Evolutionary conservation across 2,888 invertebrate genomes (phyloP).

Genomic region (Orthosia incerta): DNA sequence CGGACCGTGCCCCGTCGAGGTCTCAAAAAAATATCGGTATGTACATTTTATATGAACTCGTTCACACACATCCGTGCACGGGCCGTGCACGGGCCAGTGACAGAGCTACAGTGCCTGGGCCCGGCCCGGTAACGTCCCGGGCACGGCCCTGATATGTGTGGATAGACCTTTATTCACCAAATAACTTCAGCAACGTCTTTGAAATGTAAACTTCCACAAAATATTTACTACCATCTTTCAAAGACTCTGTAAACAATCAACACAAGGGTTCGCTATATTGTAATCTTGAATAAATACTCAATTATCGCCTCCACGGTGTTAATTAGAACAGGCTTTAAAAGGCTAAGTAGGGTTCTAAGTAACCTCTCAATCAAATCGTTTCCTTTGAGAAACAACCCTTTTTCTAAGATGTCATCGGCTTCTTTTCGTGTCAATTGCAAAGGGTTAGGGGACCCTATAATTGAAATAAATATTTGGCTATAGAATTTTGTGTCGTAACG

Average conservation of each 20-base stretch:
- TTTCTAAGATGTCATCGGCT: constrained; percentile 84
- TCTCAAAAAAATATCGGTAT: no score
- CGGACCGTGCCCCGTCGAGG: no score
- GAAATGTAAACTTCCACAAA: constrained; percentile 1
- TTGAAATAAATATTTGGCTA: constrained; percentile 89
- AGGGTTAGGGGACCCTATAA: constrained; percentile 71
- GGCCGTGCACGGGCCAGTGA: no score
- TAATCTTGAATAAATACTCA: constrained; percentile 74
- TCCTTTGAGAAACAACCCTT: constrained; percentile 80
- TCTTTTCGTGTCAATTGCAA: constrained; percentile 86
- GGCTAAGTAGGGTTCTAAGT: constrained; percentile 78
- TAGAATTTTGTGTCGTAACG: constrained; percentile 82
- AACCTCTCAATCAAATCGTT: constrained; percentile 81
- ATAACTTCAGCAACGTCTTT: not conserved
- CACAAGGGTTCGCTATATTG: constrained; percentile 50
- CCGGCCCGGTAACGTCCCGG: no score
- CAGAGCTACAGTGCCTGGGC: no score
- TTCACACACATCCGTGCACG: no score
- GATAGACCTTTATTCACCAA: no score
- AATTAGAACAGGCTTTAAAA: constrained; percentile 82
- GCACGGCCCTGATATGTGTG: no score
- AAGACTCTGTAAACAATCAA: constrained; percentile 55
- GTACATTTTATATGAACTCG: no score
- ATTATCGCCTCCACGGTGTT: constrained; percentile 77
- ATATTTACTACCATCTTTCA: constrained; percentile 15